Evolutionary conservation across 2,113 vertebrate genomes (phyloP), one percentile per base, ranked within the genome.

Genomic region (Parus major): DNA sequence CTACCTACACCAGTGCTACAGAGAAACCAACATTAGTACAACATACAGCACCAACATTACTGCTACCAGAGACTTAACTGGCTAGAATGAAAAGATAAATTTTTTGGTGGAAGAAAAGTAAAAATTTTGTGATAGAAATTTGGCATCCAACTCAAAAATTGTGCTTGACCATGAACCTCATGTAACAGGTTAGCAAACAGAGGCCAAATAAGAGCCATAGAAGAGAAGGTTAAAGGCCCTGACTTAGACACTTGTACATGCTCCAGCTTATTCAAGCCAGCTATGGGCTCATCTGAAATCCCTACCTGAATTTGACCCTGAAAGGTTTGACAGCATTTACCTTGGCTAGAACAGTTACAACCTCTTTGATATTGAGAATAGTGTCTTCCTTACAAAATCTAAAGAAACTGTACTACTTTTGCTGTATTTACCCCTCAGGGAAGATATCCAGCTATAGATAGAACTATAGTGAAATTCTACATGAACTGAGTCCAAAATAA

Each of bases 401-500:
- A 64, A 81, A 53, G 71, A 79, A 94, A 94, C 79, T 19, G 42
- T 50, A 68, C 6, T 17, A n/a, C 25, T 35, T 79, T 24, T 61
- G n/a, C 52, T 88, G 19, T 46, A 61, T 88, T 92, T 88, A 44
- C 31, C 72, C 47, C 75, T 75, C 1, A 1, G 87, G 90, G 59
- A 80, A 96, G 90, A 90, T 78, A 90, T 24, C 42, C 68, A 96
- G 68, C 22, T 73, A 85, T 5, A 95, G 88, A 94, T 86, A 93
- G 88, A 66, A 21, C 35, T 77, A 60, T 46, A 90, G 87, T 86
- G 82, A 92, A 95, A 95, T 63, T 88, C 63, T 49, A 88, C 57
- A 22, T 68, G 85, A 95, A 86, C 66, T 47, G 89, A 90, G 46
- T 80, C 82, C 80, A 97, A 93, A 96, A 86, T 71, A 96, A 83